Evolutionary conservation across 2,797 vertebrate genomes (phyloP).

Genomic region (Enteromius afrohamiltoni): DNA sequence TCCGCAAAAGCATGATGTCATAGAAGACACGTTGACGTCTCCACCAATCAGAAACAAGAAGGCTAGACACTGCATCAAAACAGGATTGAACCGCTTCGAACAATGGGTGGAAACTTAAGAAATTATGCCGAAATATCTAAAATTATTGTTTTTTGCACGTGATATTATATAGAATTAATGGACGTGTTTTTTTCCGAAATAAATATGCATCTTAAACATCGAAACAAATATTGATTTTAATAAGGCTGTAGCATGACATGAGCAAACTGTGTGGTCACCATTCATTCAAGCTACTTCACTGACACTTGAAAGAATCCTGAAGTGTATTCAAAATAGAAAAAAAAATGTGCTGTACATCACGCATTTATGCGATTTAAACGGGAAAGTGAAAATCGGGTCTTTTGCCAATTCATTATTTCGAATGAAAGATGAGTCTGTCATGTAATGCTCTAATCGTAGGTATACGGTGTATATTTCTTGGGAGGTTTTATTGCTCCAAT

Average conservation of each 20-base stretch:
- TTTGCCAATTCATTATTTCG: not conserved
- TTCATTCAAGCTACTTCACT: conserved; percentile 39
- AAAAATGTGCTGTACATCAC: not conserved
- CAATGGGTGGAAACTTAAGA: conserved; percentile 90
- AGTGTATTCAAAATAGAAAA: not conserved
- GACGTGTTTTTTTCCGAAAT: not conserved
- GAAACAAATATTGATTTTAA: not conserved
- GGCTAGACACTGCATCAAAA: conserved; percentile 78
- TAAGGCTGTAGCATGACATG: not conserved
- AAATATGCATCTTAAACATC: not conserved
- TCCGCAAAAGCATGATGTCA: conserved; percentile 88
- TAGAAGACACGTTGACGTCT: conserved; percentile 87
- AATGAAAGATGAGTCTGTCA: not conserved
- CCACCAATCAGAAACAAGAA: conserved; percentile 78
- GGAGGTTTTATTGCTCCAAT: not conserved
- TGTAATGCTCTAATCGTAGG: not conserved
- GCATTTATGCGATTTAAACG: not conserved
- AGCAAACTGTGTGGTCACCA: not conserved
- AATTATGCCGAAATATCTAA: conserved; percentile 33
- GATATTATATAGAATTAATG: not conserved
- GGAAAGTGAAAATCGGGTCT: not conserved
- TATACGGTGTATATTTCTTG: not conserved
- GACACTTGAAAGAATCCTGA: conserved; percentile 30
- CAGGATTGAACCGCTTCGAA: conserved; percentile 99
- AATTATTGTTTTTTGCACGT: not conserved